Base-by-base conservation (phyloP, 2,888 invertebrate species). In the Meta bourneti region DNA sequence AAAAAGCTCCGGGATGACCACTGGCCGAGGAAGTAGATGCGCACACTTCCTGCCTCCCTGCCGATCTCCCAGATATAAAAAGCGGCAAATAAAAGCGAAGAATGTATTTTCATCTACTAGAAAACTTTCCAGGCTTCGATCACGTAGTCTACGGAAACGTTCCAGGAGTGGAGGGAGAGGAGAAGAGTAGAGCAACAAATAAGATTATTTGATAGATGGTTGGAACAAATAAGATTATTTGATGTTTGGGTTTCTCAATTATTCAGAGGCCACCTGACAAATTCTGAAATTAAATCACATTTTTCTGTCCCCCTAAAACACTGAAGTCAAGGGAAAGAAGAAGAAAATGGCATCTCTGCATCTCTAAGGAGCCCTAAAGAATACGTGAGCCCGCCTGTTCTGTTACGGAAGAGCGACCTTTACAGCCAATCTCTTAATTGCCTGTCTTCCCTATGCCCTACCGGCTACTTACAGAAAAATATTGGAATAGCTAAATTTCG, bases 181-280 rank as follows among this genome's bases (percentile, higher is more conserved):
- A n/a, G 13, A 52, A 74, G 74, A 51, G 48, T 74, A 20, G 61
- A 8, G 83, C 70, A 79, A 77, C 83, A 89, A 89, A 89, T 83
- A 89, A 89, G 89, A 89, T 89, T 89, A 89, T 89, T 89, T 89
- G 83, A 89, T 83, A 81, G 89, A 84, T 89, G 89, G 77, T 81
- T 83, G 83, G 78, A 84, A 84, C 78, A 89, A 89, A 89, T 89
- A 83, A 83, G 89, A 89, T 89, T 89, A 84, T 89, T 89, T 78
- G 83, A 89, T 89, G 83, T 72, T 84, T 11, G 83, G 70, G 54
- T 77, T 54, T 54, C 83, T 89, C 83, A 83, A 89, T 89, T 89
- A 89, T 89, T 89, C 83, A 89, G 20, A 49, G 78, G 70, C 61
- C 78, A 89, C 89, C 89, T 89, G 89, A 89, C 83, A 89, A 89